Evolutionary conservation across 1,140 invertebrate species (phyloP).

Genomic region (Papilio machaon): DNA sequence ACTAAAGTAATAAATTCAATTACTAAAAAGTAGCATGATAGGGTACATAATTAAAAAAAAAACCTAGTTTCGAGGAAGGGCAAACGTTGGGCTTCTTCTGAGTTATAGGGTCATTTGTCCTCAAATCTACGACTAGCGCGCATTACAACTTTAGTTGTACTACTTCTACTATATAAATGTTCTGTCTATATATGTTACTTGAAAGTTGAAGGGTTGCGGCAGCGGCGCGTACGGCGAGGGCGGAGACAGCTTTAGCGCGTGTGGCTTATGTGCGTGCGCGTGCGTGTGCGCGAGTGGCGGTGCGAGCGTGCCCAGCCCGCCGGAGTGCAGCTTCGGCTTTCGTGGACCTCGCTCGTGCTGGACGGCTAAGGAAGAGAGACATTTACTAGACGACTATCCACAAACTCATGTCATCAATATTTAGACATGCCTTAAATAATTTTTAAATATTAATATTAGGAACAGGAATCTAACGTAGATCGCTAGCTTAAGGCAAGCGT

Average conservation of each 20-base stretch:
- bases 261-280: slow-evolving; percentile 73
- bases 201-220: slow-evolving; percentile 78
- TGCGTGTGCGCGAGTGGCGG: slow-evolving; percentile 60
- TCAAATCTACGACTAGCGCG: no score
- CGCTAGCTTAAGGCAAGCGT: not conserved
- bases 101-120: no score
- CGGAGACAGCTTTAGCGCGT: slow-evolving; percentile 77
- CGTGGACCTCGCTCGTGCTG: slow-evolving; percentile 98
- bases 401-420: not conserved
- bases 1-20: slow-evolving; percentile 50
- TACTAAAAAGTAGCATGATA: not conserved
- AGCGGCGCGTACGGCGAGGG: slow-evolving; percentile 72
- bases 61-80: no score
- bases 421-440: no score
- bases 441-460: not conserved
- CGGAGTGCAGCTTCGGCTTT: slow-evolving; percentile 89
- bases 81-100: no score
- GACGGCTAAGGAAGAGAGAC: slow-evolving; percentile 87
- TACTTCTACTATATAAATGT: not conserved
- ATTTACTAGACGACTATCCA: not conserved
- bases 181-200: slow-evolving; percentile 53
- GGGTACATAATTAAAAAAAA: not conserved
- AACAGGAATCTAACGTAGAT: not conserved
- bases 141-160: no score
- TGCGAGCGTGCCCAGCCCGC: slow-evolving; percentile 60